Evolutionary conservation across 2,888 invertebrate genomes (phyloP).

Genomic region (Heteromurus nitidus): DNA sequence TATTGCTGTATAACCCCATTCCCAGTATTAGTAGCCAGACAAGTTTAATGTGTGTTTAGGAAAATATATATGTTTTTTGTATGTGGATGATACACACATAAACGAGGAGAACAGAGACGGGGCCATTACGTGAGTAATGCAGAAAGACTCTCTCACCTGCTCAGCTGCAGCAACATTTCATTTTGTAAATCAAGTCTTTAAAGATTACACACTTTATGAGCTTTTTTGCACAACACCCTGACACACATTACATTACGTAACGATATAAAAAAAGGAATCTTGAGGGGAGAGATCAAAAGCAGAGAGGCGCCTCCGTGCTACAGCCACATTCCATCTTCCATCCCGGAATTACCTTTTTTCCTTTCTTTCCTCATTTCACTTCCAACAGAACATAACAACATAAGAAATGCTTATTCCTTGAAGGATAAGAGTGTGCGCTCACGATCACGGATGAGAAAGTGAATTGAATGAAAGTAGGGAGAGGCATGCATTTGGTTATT

Average conservation of each 20-base stretch:
- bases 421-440: no score
- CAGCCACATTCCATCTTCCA: background rate
- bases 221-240: constrained; percentile 18
- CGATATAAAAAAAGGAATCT: background rate
- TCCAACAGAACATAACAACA: background rate
- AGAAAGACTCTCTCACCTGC: background rate
- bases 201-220: constrained; percentile 27
- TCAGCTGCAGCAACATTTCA: constrained; percentile 13
- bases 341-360: background rate
- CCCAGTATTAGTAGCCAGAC: no score
- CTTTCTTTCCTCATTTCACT: background rate
- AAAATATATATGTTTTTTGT: no score
- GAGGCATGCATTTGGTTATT: no score
- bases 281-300: background rate
- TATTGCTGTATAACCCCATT: no score
- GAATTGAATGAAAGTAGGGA: no score
- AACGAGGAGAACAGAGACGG: constrained; percentile 1
- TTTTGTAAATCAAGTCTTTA: constrained; percentile 32
- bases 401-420: no score
- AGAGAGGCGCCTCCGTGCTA: no score
- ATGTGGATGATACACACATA: no score
- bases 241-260: background rate
- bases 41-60: no score
- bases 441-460: no score
- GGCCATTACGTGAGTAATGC: background rate